Evolutionary conservation across 1,140 invertebrate genomes (phyloP).

Genomic region (Drosophila pseudoobscura): DNA sequence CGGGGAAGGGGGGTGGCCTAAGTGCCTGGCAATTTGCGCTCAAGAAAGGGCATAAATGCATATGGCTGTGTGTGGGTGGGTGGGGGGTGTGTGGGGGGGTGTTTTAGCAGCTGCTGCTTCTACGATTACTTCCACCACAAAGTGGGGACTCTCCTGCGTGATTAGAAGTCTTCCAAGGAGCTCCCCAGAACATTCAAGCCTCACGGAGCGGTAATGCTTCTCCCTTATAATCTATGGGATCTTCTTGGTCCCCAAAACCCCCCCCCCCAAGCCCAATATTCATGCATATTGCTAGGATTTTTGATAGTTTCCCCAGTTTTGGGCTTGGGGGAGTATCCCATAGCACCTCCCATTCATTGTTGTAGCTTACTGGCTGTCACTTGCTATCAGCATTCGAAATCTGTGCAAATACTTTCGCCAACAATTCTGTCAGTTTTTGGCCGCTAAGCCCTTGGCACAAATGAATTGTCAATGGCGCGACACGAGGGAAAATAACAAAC

Average conservation of each 20-base stretch:
- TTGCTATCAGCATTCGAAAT: constrained; percentile 43
- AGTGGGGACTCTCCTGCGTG: not conserved
- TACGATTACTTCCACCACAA: constrained; percentile 5
- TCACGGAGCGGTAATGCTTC: no score
- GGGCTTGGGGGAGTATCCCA: no score
- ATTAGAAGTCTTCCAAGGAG: not conserved
- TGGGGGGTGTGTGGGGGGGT: constrained; percentile 2
- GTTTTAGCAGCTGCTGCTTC: constrained; percentile 22
- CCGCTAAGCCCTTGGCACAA: constrained; percentile 56
- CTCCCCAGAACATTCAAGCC: no score
- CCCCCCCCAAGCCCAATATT: no score
- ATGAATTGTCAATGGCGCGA: constrained; percentile 75
- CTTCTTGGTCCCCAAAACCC: no score
- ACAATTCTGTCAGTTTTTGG: constrained; percentile 48
- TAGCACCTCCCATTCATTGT: not conserved
- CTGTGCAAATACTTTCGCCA: constrained; percentile 46
- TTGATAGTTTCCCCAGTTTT: no score
- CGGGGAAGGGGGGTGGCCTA: constrained; percentile 5
- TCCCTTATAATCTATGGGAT: no score
- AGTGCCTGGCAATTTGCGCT: constrained; percentile 68
- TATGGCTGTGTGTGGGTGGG: not conserved
- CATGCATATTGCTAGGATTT: no score
- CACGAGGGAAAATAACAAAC: constrained; percentile 50
- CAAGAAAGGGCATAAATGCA: constrained; percentile 13
- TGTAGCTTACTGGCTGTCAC: constrained; percentile 31